These are phyloP conservation scores for Ifrita kowaldi DNA, from an alignment of 2,113 vertebrate species.

Conservation along the genomic window DNA sequence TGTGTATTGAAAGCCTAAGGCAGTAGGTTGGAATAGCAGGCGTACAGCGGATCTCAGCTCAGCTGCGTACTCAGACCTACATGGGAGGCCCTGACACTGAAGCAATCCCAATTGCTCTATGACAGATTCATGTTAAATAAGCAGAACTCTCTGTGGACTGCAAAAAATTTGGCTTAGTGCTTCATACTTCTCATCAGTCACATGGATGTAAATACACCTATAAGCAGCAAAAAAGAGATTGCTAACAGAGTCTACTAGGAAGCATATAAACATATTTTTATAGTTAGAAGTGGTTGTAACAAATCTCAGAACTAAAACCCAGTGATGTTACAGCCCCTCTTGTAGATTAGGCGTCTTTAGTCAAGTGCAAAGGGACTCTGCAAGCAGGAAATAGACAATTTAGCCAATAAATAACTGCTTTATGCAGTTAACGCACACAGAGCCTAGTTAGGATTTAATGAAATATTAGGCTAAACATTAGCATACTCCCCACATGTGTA, in stretches of 20 bases:
- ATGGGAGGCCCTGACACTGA: not conserved
- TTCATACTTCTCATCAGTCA: not conserved
- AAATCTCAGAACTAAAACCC: not conserved
- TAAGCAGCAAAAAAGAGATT: not conserved
- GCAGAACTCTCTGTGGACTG: not conserved
- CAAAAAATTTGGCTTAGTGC: not conserved
- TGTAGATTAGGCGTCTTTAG: not conserved
- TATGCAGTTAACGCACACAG: not conserved
- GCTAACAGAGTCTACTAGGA: not conserved
- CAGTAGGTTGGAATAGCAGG: not conserved
- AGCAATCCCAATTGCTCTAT: not conserved
- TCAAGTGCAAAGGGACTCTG: not conserved
- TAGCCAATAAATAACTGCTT: not conserved
- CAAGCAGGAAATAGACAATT: not conserved
- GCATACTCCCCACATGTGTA: not conserved
- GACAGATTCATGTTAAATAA: not conserved
- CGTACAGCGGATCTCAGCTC: rapidly evolving
- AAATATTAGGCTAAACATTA: not conserved
- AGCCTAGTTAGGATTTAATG: not conserved
- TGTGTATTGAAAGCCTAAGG: not conserved
- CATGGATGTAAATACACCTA: not conserved
- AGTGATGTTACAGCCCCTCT: not conserved
- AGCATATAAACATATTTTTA: not conserved
- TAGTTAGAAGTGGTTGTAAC: not conserved
- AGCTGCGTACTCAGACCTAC: not conserved